Base-by-base conservation (phyloP, 2,888 invertebrate species). In the Odontomyia ornata region DNA sequence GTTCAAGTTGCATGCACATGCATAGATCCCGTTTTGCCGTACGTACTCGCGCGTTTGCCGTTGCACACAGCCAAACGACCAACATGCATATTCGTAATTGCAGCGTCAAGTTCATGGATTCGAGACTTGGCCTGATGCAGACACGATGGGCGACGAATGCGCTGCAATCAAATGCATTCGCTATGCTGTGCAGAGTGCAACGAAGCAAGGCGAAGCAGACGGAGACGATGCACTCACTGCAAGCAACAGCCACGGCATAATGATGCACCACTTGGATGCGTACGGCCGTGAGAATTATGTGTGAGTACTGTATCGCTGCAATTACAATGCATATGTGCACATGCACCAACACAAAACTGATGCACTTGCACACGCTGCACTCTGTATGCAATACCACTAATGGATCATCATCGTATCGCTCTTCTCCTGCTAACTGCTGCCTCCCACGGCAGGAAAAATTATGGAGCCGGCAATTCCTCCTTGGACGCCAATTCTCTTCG, bases 401-500 rank as follows among this genome's bases (percentile, higher is more conserved):
- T 36, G 36, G 36, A 52, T 18, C 52, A 52, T 52, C 18, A 21
- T 60, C 5, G 57, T 4, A 13, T 9, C 25, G 4, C 57, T 60
- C 52, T n/a, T n/a, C n/a, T n/a, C n/a, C n/a, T n/a, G n/a, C n/a
- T n/a, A n/a, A n/a, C n/a, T n/a, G 43, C 52, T 36, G 52, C 52
- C 52, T 52, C 52, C 52, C 52, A 36, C 57, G 36, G 9, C 36
- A 36, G 36, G 57, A 25, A 36, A 57, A 36, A 57, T 56, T 27
- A 57, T 72, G 21, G 72, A 72, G 56, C 72, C 72, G 72, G 72
- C 36, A 56, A n/a, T 18, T 72, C 28, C 21, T 15, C n/a, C 27
- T n/a, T 46, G 30, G 5, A 25, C 21, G 52, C 23, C 4, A n/a
- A n/a, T n/a, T n/a, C 1, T 13, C 13, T 28, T 3, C n/a, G 28